Evolutionary conservation across 2,797 vertebrate species (phyloP).

Genomic region (Halcyon badia): DNA sequence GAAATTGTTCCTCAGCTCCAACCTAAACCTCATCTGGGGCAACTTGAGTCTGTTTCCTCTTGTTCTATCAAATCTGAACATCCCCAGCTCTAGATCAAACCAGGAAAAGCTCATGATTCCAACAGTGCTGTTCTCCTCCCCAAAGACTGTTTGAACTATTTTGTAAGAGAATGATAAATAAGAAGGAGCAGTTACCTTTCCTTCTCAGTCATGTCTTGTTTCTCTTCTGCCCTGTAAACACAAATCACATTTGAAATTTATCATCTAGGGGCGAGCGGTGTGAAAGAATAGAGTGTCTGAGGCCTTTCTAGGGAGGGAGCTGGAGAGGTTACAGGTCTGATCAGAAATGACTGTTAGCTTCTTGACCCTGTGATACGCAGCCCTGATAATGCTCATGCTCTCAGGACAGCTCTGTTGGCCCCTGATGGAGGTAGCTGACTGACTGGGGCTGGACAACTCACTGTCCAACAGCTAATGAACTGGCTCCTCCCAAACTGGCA

Average conservation of each 20-base stretch:
- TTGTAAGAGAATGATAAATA: not conserved
- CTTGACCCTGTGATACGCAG: not conserved
- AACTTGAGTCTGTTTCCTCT: not conserved
- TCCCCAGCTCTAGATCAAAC: not conserved
- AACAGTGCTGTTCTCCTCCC: not conserved
- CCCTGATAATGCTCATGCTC: not conserved
- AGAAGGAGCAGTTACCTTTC: constrained; percentile 45
- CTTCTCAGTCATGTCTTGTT: constrained; percentile 62
- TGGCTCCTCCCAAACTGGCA: not conserved
- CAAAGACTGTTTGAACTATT: not conserved
- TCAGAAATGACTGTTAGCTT: not conserved
- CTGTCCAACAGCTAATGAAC: not conserved
- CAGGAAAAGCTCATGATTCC: not conserved
- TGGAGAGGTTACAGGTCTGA: not conserved
- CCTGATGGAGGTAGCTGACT: not conserved
- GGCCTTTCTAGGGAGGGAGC: not conserved
- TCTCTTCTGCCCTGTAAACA: constrained; percentile 73
- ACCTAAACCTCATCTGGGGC: not conserved
- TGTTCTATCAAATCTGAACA: not conserved
- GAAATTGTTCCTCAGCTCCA: not conserved
- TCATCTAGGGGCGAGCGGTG: accelerated
- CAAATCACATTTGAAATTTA: not conserved
- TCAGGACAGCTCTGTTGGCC: not conserved
- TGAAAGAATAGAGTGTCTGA: not conserved
- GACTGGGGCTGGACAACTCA: not conserved